Evolutionary conservation across 1,140 invertebrate species (phyloP).

Genomic region (Tetragnatha versicolor): DNA sequence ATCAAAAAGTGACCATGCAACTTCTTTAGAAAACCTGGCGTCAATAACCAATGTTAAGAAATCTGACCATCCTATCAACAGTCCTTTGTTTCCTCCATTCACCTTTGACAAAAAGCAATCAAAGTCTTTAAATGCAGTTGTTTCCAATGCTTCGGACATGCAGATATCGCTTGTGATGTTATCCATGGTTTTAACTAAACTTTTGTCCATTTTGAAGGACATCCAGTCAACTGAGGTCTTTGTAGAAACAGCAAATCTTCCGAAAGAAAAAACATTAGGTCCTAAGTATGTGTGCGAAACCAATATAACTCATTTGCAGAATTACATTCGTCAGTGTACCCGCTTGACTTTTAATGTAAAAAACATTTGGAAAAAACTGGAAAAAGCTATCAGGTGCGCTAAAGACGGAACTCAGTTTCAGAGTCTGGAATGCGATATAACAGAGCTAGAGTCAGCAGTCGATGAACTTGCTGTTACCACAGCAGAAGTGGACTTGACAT

Average conservation of each 20-base stretch:
- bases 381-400: background rate
- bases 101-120: no score
- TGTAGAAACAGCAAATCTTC: background rate
- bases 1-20: no score
- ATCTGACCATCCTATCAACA: no score
- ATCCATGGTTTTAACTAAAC: conserved; percentile 22
- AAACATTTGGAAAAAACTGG: background rate
- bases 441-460: background rate
- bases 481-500: conserved; percentile 1
- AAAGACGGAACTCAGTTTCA: background rate
- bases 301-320: conserved; percentile 11
- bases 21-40: no score
- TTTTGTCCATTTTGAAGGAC: background rate
- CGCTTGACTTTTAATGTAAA: conserved; percentile 29
- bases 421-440: background rate
- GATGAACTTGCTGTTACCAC: conserved; percentile 5
- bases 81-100: no score
- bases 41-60: no score
- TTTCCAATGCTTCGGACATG: conserved; percentile 3
- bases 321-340: background rate
- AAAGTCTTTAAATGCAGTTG: no score
- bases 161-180: conserved; percentile 23
- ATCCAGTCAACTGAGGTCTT: conserved; percentile 14
- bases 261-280: no score
- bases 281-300: background rate